Base-by-base conservation (phyloP, 2,888 invertebrate species). In the Nebria brevicollis region DNA sequence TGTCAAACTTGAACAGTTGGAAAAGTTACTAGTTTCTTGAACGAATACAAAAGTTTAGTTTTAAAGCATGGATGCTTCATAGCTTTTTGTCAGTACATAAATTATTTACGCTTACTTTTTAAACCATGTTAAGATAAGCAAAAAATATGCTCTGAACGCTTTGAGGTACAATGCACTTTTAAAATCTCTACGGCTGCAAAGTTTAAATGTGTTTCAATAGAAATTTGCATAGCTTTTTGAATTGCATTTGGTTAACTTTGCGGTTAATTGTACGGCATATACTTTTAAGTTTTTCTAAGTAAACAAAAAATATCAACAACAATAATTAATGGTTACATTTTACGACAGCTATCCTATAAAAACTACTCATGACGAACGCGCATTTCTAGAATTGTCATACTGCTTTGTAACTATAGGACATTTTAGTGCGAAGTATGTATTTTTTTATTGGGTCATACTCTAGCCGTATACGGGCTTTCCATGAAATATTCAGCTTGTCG, bases 401-500 rank as follows among this genome's bases (percentile, higher is more conserved):
- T 34, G 34, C 34, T 54, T 54, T 54, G 54, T 54, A 54, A 54
- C 54, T 54, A 54, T 54, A 54, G 54, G 8, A 54, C 54, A 54
- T 54, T 54, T 54, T 54, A 54, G 15, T 70, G 15, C 26, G 11
- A 20, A 68, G 70, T 34, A 54, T 54, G 70, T 70, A 70, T 11
- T 70, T 11, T 15, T 70, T 70, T 70, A 70, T 70, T 26, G 70
- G 15, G 25, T 70, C 70, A 70, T 70, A 66, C 66, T 15, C 66
- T 25, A 66, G 15, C 66, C 7, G 1, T 11, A 15, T 15, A 66
- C 66, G 8, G 13, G 15, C 26, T 70, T 70, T 70, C 34, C 10
- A 70, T 70, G 70, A 70, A 70, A 70, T 11, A 70, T 70, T 70
- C 70, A 70, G 34, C 4, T 70, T 70, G 70, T 70, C 70, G 70